These are phyloP conservation scores for Toxotes jaculatrix DNA, from an alignment of 2,113 vertebrate genomes.

Conservation along the genomic window DNA sequence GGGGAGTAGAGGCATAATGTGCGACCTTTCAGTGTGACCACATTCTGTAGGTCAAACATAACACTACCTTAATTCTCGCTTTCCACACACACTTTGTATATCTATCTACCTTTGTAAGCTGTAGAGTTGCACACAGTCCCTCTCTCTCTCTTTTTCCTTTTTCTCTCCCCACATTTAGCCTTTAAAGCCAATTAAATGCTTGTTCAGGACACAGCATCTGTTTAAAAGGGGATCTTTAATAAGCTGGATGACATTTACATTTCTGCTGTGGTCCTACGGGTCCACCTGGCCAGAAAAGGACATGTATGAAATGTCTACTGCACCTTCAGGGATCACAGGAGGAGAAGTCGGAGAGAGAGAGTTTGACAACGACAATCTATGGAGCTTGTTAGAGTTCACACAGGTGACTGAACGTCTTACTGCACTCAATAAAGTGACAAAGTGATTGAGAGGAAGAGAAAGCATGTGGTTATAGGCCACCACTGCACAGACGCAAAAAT, in stretches of 20 bases:
- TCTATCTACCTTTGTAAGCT: background rate
- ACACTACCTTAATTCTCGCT: background rate
- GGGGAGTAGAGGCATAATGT: background rate
- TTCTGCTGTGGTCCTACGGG: background rate
- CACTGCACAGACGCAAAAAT: too few species aligned
- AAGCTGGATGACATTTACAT: conserved; percentile 31
- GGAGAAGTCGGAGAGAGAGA: background rate
- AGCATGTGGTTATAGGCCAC: too few species aligned
- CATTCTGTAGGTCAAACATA: conserved; percentile 1
- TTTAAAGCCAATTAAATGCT: conserved; percentile 21
- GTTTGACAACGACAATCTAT: background rate
- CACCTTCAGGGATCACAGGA: background rate
- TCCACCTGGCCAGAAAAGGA: background rate
- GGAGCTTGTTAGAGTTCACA: background rate
- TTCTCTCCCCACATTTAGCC: background rate
- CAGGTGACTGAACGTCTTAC: conserved; percentile 1
- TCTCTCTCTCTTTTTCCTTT: too few species aligned
- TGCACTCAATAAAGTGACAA: background rate
- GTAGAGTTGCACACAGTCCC: background rate
- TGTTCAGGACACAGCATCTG: background rate
- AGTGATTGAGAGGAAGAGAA: too few species aligned
- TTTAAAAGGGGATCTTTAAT: conserved; percentile 17
- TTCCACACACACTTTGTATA: too few species aligned
- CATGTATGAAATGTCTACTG: background rate
- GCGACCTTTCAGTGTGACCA: background rate